Conservation (phyloP, 2,888 invertebrate species). For the Papilio protenor region DNA sequence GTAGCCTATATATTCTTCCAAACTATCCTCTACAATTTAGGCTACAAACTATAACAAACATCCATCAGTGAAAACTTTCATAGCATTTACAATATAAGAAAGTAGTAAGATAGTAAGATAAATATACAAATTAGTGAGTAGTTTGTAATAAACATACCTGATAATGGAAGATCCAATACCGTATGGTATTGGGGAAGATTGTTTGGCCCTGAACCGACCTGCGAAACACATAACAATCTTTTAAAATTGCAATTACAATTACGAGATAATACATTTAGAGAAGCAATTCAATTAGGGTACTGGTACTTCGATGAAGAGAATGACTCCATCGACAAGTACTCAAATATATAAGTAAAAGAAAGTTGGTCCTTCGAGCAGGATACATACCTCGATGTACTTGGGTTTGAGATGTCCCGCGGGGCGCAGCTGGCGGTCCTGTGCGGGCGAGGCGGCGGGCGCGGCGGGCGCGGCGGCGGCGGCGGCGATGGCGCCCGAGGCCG, state of each 20-base stretch:
- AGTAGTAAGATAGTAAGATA: no score
- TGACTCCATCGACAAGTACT: no score
- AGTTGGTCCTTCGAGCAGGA: background rate
- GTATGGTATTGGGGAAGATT: slow-evolving; percentile 96
- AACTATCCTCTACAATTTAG: no score
- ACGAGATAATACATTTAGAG: no score
- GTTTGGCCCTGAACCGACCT: slow-evolving; percentile 93
- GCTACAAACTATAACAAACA: no score
- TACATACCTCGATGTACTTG: background rate
- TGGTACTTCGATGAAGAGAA: no score
- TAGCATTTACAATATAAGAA: background rate
- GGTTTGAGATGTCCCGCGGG: background rate
- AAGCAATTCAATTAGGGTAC: no score
- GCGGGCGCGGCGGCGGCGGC: slow-evolving; percentile 54
- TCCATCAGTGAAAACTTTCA: no score
- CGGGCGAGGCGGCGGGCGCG: slow-evolving; percentile 47
- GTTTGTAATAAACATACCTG: slow-evolving; percentile 56
- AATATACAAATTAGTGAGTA: background rate
- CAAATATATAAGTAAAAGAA: no score
- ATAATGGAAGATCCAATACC: slow-evolving; percentile 92
- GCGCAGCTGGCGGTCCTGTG: background rate
- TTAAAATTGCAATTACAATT: no score
- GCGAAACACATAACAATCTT: slow-evolving; percentile 52
- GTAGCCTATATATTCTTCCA: no score
- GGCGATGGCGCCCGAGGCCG: slow-evolving; percentile 46